Percentiles rank a stretch among this genome's conserved stretches.
These are phyloP conservation scores for Drosophila austrosaltans DNA, from an alignment of 2,888 invertebrate genomes.

Conservation along the genomic window DNA sequence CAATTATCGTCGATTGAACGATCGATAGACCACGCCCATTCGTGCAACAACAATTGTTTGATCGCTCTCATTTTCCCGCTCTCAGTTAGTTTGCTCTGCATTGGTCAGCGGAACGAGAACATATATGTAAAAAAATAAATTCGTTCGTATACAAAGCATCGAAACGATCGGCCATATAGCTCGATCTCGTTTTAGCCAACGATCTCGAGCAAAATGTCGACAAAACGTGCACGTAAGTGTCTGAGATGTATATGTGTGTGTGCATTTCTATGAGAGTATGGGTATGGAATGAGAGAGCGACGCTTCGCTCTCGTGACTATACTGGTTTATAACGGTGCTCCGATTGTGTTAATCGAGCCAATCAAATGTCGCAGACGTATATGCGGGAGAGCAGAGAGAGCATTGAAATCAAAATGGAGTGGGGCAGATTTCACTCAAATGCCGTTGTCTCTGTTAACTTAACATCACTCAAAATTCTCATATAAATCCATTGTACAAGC, in stretches of 20 bases:
- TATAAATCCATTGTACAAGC: neutral
- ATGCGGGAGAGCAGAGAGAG: conserved; percentile 23
- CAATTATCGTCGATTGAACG: conserved; percentile 16
- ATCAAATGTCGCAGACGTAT: conserved; percentile 74
- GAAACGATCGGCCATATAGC: conserved; percentile 50
- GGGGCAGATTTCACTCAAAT: conserved; percentile 30
- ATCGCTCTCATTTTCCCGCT: conserved; percentile 34
- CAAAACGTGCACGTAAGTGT: conserved; percentile 45
- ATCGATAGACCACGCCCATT: conserved; percentile 74
- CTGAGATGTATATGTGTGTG: neutral
- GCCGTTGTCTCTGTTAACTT: conserved; percentile 39
- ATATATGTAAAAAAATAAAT: conserved; percentile 69
- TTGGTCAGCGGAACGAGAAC: conserved; percentile 82
- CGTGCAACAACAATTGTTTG: conserved; percentile 35
- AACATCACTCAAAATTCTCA: conserved; percentile 58
- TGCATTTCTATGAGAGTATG: conserved; percentile 27
- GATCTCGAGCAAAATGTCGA: conserved; percentile 40
- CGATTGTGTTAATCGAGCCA: conserved; percentile 81
- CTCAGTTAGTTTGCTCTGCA: conserved; percentile 72
- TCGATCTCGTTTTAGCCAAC: conserved; percentile 53
- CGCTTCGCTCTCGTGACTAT: conserved; percentile 40
- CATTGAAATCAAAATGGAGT: conserved; percentile 59
- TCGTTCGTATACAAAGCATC: conserved; percentile 47
- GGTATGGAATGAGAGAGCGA: conserved; percentile 38
- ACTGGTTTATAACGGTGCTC: conserved; percentile 80